Evolutionary conservation across 1,140 invertebrate genomes (phyloP).

Genomic region (Rhyacophila brunnea): DNA sequence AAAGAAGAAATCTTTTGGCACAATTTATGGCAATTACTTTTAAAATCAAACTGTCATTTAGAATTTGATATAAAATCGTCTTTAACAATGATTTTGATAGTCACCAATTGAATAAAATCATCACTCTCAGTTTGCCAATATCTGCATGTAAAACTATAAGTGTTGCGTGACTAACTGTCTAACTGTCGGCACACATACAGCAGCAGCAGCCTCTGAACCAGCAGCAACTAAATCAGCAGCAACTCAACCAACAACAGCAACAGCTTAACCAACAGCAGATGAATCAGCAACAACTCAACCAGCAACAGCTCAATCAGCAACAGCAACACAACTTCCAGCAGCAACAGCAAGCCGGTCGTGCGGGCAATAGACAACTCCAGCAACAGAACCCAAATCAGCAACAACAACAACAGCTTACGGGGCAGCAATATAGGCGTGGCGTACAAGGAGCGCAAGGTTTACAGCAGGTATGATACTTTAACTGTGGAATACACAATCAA

Average conservation of each 20-base stretch:
- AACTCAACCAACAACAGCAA: constrained; percentile 50
- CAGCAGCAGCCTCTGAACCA: constrained; percentile 17
- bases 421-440: constrained; percentile 37
- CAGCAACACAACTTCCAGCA: constrained; percentile 8
- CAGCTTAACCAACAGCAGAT: constrained; percentile 54
- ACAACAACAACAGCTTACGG: constrained; percentile 43
- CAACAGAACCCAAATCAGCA: constrained; percentile 43
- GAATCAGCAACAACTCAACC: constrained; percentile 56
- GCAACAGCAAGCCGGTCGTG: constrained; percentile 30
- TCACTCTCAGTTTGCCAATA: too few species aligned
- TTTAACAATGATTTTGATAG: too few species aligned
- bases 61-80: too few species aligned
- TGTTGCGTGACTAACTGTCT: too few species aligned
- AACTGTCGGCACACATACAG: constrained; percentile 2
- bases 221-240: constrained; percentile 43
- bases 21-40: too few species aligned
- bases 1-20: too few species aligned
- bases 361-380: constrained; percentile 42
- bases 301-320: constrained; percentile 20
- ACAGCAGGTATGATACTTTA: too few species aligned
- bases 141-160: too few species aligned
- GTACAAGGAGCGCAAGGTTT: background rate
- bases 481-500: too few species aligned
- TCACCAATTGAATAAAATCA: too few species aligned
- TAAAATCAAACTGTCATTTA: too few species aligned